Conservation (phyloP, 2,797 vertebrate genomes). For the Nasua narica region DNA sequence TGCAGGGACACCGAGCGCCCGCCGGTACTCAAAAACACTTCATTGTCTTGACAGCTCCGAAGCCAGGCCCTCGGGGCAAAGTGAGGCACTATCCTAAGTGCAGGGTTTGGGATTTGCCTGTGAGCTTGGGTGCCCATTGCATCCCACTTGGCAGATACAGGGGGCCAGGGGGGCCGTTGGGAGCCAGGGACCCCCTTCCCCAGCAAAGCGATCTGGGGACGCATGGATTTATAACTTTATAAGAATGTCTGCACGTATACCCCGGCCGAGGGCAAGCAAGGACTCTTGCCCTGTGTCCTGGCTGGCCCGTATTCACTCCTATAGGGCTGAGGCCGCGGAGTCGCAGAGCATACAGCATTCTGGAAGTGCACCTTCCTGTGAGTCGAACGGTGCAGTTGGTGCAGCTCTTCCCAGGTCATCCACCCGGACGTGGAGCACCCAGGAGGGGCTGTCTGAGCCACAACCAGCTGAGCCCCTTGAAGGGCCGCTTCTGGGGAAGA, state of each 20-base stretch:
- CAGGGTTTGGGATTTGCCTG: background rate
- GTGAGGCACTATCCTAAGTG: background rate
- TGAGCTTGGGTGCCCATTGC: background rate
- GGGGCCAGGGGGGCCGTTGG: background rate
- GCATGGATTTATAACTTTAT: background rate
- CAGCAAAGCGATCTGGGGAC: background rate
- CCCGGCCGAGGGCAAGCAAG: background rate
- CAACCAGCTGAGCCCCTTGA: background rate
- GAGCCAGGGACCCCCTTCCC: background rate
- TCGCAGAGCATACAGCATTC: background rate
- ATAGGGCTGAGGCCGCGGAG: background rate
- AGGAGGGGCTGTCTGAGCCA: background rate
- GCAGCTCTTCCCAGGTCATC: background rate
- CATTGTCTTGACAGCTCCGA: background rate
- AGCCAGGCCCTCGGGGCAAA: background rate
- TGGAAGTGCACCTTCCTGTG: background rate
- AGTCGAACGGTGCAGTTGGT: background rate
- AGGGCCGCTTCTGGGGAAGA: background rate
- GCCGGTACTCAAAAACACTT: background rate
- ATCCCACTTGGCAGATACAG: background rate
- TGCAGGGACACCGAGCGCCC: background rate
- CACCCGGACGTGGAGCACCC: rapidly evolving
- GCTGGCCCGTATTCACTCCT: background rate
- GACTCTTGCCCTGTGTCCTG: background rate
- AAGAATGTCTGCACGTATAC: background rate